Evolutionary conservation across 2,797 vertebrate genomes (phyloP), one percentile per base, ranked within the genome.

Genomic region (Sebastes umbrosus): DNA sequence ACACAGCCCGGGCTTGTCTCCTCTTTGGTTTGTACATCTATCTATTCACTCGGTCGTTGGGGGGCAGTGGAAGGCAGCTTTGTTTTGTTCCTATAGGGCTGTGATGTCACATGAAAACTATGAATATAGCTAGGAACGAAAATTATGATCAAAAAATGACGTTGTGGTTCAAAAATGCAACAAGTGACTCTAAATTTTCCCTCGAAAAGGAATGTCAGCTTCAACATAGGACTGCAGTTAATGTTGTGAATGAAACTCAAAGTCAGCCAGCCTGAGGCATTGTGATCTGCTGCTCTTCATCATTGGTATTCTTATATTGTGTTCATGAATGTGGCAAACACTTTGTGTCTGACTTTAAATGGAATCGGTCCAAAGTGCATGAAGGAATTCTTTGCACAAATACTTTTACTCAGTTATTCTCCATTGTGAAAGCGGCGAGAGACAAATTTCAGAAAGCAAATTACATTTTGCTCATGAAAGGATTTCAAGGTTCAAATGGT

Each of bases 401-500:
- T 32, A 50, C 31, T 12, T 39, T 12, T 27, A 24, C 69, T 43
- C 63, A 46, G 54, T 60, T 69, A n/a, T 43, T 59, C 73, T 50
- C 31, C 34, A 25, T 32, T 70, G 67, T 77, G 32, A 58, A 58
- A 67, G 22, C 10, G 7, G 24, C n/a, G 12, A 77, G 43, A 8
- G 78, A 64, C 5, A 9, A 12, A 75, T 32, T 67, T 55, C 0
- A 24, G 46, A 39, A 39, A 18, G 20, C 24, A 25, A 63, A 81
- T 79, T 64, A 11, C 32, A 79, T 67, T 77, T 66, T 20, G 16
- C 50, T 52, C 39, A 52, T 69, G 63, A 88, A 87, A 75, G 46
- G 12, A 57, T 82, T 76, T 82, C 31, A 54, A 69, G 67, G 36
- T 70, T 32, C 10, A 43, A 62, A 66, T 8, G 12, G 29, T 34